phyloP scores from a whole-genome alignment of 2,113 vertebrate species.

The Hucho hucho region DNA sequence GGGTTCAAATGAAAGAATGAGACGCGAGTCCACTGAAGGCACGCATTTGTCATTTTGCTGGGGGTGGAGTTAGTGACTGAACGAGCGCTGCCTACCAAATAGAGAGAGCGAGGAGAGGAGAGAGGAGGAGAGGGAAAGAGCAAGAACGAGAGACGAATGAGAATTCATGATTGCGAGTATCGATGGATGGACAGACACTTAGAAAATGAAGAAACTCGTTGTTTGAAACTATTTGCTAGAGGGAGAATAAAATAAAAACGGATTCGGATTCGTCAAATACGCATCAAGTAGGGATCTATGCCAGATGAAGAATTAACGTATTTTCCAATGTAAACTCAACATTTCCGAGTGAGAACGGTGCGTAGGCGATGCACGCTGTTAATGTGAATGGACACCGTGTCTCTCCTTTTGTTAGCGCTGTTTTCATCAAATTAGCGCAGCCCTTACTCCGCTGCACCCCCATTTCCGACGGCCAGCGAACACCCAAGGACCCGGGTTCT shows the following conservation, averaged over 20 bases:
- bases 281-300: neutral
- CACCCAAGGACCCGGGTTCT: neutral
- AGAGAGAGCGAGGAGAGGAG: constrained; percentile 34
- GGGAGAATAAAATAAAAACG: too few species aligned
- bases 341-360: constrained; percentile 21
- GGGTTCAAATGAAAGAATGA: constrained; percentile 57
- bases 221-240: constrained; percentile 35
- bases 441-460: constrained; percentile 23
- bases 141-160: constrained; percentile 37
- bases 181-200: constrained; percentile 54
- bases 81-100: constrained; percentile 72
- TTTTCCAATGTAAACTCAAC: neutral
- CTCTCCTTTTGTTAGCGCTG: neutral
- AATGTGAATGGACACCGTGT: constrained; percentile 35
- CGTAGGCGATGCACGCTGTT: constrained; percentile 33
- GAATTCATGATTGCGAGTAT: constrained; percentile 54
- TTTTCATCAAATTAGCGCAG: neutral
- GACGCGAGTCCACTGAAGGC: constrained; percentile 29
- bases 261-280: constrained; percentile 13
- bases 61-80: constrained; percentile 69
- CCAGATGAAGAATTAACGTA: neutral
- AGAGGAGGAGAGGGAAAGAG: constrained; percentile 40
- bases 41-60: constrained; percentile 60
- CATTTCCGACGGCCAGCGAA: neutral
- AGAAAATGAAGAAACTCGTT: constrained; percentile 53